These are phyloP conservation scores for Antrozous pallidus DNA, from an alignment of 2,797 vertebrate species.

Conservation along the genomic window DNA sequence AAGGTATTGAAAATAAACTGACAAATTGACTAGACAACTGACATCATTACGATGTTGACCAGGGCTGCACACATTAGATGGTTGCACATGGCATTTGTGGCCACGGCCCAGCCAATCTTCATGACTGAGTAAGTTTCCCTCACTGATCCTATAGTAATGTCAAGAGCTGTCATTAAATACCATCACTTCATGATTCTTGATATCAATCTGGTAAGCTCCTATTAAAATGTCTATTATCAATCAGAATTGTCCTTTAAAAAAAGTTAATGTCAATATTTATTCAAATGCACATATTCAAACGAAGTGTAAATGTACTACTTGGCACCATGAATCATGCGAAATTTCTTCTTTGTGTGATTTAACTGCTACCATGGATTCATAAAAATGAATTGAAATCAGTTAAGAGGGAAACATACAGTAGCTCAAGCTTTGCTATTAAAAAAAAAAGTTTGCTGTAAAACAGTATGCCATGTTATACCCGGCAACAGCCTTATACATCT, in stretches of 20 bases:
- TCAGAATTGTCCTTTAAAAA: background rate
- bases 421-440: background rate
- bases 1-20: background rate
- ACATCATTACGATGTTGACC: background rate
- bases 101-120: background rate
- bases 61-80: background rate
- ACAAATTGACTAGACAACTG: background rate
- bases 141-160: background rate
- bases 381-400: background rate
- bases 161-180: background rate
- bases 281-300: conserved; percentile 25
- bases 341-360: background rate
- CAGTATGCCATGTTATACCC: background rate
- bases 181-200: background rate
- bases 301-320: background rate
- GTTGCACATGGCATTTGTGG: background rate
- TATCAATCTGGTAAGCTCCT: background rate
- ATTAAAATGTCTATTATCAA: conserved; percentile 26
- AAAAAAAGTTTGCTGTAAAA: background rate
- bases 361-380: background rate
- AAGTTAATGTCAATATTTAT: conserved; percentile 52
- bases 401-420: background rate
- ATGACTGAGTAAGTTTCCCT: background rate
- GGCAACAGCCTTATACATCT: background rate
- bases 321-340: conserved; percentile 3